Conservation (phyloP, 2,888 invertebrate genomes). For the Seira sanloemensis region DNA sequence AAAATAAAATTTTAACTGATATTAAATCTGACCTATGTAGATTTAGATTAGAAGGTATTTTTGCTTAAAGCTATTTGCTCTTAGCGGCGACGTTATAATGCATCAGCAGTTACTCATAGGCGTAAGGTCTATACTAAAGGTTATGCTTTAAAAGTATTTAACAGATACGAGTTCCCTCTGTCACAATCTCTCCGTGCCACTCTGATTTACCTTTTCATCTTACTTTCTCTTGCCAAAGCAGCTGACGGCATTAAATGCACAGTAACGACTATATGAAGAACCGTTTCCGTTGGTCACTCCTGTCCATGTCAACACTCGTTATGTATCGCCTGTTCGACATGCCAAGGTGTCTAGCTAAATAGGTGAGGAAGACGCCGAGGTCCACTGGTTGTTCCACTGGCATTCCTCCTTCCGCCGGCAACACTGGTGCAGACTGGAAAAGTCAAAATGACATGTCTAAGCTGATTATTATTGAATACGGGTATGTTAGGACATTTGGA, state of each 20-base stretch:
- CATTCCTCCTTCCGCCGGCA: conserved; percentile 36
- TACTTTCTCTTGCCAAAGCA: conserved; percentile 66
- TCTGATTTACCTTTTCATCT: neutral
- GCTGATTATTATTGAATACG: no score
- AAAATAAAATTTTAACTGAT: no score
- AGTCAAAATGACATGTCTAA: no score
- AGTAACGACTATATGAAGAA: conserved; percentile 59
- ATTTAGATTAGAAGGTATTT: no score
- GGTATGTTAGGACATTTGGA: no score
- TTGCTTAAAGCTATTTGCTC: no score
- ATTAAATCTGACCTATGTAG: no score
- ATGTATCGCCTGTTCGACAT: conserved; percentile 38
- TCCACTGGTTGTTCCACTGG: conserved; percentile 46
- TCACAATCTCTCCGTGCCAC: no score
- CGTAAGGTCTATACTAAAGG: no score
- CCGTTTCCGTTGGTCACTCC: conserved; percentile 51
- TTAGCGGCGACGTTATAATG: no score
- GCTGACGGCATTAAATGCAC: conserved; percentile 71
- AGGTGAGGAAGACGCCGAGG: conserved; percentile 41
- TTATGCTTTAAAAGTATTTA: no score
- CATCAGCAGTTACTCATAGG: neutral
- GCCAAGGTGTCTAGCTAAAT: conserved; percentile 38
- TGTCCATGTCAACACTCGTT: conserved; percentile 42
- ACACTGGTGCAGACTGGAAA: conserved; percentile 33
- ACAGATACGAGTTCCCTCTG: no score